Conservation (phyloP, 2,113 vertebrate species). For the Corvus cornix region DNA sequence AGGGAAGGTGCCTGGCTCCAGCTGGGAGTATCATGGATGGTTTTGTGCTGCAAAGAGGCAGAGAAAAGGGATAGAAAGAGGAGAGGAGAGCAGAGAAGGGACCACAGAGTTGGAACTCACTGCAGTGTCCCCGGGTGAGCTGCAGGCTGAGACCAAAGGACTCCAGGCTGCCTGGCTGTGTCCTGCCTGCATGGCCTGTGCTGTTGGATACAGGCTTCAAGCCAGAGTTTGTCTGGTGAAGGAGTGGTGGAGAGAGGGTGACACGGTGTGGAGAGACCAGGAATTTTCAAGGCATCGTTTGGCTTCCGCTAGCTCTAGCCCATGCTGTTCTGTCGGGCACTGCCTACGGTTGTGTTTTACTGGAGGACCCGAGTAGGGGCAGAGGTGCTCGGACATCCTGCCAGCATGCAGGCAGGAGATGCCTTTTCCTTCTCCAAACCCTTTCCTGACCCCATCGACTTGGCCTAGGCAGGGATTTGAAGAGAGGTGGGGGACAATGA, state of each 20-base stretch:
- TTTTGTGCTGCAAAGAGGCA: background rate
- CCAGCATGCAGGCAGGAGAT: background rate
- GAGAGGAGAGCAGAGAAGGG: background rate
- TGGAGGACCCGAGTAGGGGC: background rate
- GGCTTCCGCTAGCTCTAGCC: background rate
- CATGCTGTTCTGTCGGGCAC: background rate
- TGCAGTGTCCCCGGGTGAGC: rapidly evolving
- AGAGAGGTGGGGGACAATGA: background rate
- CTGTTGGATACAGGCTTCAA: background rate
- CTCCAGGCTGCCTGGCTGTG: rapidly evolving
- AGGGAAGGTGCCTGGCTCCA: background rate
- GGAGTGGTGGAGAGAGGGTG: constrained; percentile 38
- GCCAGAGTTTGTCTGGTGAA: background rate
- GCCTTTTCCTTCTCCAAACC: background rate
- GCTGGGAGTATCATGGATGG: background rate
- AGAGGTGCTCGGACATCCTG: background rate
- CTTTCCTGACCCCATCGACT: background rate
- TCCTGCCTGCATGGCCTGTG: background rate
- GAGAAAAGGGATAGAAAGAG: background rate
- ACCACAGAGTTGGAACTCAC: background rate
- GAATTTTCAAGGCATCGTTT: constrained; percentile 6
- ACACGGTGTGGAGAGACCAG: constrained; percentile 48
- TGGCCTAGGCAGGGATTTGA: background rate
- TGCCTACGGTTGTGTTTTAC: background rate
- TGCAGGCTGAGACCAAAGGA: background rate